phyloP scores from a whole-genome alignment of 2,113 vertebrate species.

The Pandion haliaetus region DNA sequence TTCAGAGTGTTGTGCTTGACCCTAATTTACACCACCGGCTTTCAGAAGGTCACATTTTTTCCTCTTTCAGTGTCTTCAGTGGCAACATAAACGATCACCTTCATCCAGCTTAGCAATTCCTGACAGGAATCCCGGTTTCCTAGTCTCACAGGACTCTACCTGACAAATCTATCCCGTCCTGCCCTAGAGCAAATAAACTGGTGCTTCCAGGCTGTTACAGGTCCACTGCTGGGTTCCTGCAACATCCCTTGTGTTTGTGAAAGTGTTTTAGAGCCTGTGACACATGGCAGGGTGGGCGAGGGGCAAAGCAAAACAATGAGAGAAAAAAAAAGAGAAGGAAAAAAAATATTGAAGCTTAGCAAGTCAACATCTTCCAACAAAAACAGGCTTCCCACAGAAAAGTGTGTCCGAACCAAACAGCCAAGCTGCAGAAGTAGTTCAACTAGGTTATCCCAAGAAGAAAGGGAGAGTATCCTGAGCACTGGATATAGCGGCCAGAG shows the following conservation, averaged over 20 bases:
- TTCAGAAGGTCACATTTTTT: not conserved
- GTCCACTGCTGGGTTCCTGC: not conserved
- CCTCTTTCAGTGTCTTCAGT: not conserved
- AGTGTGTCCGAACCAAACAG: not conserved
- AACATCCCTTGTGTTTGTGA: not conserved
- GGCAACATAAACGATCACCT: not conserved
- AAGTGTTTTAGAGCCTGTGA: not conserved
- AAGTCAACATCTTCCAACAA: not conserved
- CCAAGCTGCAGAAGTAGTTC: not conserved
- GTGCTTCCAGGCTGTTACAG: not conserved
- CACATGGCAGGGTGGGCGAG: fast-evolving
- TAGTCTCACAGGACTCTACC: not conserved
- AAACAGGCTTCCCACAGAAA: not conserved
- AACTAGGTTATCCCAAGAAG: not conserved
- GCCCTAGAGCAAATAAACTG: not conserved
- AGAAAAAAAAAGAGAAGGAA: too few species aligned
- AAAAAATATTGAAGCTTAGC: not conserved
- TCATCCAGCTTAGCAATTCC: not conserved
- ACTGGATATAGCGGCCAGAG: not conserved
- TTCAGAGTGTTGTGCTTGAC: fast-evolving
- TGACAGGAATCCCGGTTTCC: not conserved
- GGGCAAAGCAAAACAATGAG: not conserved
- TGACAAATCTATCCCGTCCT: not conserved
- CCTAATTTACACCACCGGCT: not conserved
- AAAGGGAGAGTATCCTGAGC: not conserved